Base-by-base conservation (phyloP, 2,888 invertebrate species). In the Drosophila peninsularis region DNA sequence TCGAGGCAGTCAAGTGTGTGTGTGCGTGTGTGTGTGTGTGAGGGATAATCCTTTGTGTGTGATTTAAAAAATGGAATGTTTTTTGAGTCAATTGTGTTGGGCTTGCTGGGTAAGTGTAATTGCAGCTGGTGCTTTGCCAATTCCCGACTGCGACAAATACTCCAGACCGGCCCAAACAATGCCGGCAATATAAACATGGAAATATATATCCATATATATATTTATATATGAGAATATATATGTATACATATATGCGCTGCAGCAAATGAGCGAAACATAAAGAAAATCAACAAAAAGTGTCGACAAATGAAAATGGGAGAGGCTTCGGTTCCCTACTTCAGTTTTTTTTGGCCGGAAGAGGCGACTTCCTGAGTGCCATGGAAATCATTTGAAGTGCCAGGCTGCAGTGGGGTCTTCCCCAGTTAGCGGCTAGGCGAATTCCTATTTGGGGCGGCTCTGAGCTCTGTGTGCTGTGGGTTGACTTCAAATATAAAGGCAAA, bases 341-440 rank as follows among this genome's bases (percentile, higher is more conserved):
- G 13, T 45, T 24, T 47, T 61, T 58, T 27, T 27, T 56, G 63
- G 64, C 79, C 75, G 82, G 76, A 80, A 79, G 72, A 77, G 72
- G 69, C 68, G 69, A 79, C 80, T 82, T 82, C 82, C 80, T 74
- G 74, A 82, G 79, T 82, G 79, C 64, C 80, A 79, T 79, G 76
- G 66, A 82, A 74, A 80, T 77, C 62, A 75, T 81, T 78, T 80
- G 57, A 67, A 80, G 81, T 78, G 75, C 52, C 42, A 55, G 58
- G 39, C 49, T 53, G 53, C 45, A 62, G 72, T 62, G 77, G 14
- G 21, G 34, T 19, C 47, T 69, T 57, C 58, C 75, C 66, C 67
- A 49, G 54, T 54, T 34, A 60, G 39, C 36, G 37, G 62, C 75
- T 75, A 54, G 65, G 64, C 37, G 37, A 47, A 69, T 47, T 56